Conservation (phyloP, 2,888 invertebrate species). For the Cephus pygmeus region DNA sequence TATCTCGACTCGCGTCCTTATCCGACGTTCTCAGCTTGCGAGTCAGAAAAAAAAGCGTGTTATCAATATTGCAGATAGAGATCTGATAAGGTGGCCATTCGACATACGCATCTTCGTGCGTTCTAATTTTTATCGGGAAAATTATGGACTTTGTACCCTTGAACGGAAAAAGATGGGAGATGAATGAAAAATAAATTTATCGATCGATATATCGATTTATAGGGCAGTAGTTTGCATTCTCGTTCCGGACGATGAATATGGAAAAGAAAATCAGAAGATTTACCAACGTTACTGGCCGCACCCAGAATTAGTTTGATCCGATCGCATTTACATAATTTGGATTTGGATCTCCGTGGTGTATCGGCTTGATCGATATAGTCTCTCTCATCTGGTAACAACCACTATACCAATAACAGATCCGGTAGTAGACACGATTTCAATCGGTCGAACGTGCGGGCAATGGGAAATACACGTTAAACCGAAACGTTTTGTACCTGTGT, state of each 20-base stretch:
- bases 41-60: background rate
- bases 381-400: background rate
- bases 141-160: background rate
- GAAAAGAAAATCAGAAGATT: background rate
- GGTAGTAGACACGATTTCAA: background rate
- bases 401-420: background rate
- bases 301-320: constrained; percentile 15
- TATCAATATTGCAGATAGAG: background rate
- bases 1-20: background rate
- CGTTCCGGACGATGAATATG: background rate
- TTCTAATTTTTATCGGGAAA: constrained; percentile 2
- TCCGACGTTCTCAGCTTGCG: background rate
- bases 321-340: constrained; percentile 43
- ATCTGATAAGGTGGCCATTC: background rate
- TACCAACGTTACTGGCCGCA: background rate
- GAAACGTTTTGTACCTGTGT: background rate
- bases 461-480: background rate
- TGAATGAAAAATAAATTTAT: background rate
- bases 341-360: constrained; percentile 24
- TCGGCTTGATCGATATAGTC: background rate
- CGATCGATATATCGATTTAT: background rate
- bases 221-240: background rate
- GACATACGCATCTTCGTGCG: constrained; percentile 10
- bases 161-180: background rate
- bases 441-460: background rate